These are phyloP conservation scores for Abrostola triplasia DNA, from an alignment of 2,888 invertebrate genomes.

Conservation along the genomic window DNA sequence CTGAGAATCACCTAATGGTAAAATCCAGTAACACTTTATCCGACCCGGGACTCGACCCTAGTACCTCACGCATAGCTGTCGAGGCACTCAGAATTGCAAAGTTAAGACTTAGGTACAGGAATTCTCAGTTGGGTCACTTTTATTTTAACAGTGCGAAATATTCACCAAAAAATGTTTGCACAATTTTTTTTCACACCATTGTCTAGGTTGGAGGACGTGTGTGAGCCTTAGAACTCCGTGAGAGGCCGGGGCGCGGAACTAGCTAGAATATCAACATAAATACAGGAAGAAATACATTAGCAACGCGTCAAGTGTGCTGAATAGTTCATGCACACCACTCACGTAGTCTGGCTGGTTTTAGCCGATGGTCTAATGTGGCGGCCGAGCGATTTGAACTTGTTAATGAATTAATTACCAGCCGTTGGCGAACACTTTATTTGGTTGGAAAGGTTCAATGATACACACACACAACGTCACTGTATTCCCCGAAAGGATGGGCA, in stretches of 20 bases:
- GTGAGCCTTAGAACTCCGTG: constrained; percentile 17
- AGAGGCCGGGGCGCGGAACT: constrained; percentile 27
- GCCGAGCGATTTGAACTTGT: constrained; percentile 7
- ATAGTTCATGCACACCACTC: constrained; percentile 75
- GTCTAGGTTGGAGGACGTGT: constrained; percentile 31
- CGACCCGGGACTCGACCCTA: no score
- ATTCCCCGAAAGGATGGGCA: no score
- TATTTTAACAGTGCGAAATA: neutral
- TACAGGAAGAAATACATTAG: constrained; percentile 71
- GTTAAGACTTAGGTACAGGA: no score
- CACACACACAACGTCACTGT: no score
- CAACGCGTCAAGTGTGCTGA: constrained; percentile 66
- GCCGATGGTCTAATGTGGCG: neutral
- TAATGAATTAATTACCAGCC: neutral
- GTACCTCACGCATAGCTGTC: no score
- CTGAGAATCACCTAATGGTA: no score
- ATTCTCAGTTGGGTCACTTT: no score
- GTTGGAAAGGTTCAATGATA: no score
- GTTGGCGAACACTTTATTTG: no score
- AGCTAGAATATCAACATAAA: constrained; percentile 56
- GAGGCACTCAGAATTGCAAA: no score
- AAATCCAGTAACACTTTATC: no score
- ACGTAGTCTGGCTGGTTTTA: constrained; percentile 46
- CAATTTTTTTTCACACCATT: constrained; percentile 1
- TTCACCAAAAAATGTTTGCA: neutral